Conservation (phyloP, 1,140 invertebrate species). For the Drosophila nebulosa region DNA sequence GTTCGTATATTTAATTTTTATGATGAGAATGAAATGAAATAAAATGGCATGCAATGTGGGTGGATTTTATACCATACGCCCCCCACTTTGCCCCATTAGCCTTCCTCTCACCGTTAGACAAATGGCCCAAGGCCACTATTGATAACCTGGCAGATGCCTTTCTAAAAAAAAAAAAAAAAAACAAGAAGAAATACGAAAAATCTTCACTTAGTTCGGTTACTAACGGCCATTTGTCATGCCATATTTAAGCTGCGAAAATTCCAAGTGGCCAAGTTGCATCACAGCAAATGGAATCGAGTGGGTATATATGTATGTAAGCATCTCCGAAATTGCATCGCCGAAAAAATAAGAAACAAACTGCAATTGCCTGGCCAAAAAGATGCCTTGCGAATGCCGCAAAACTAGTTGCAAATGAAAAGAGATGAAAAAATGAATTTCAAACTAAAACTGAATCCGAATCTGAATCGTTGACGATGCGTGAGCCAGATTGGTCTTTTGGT, state of each 20-base stretch:
- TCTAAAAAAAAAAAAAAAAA: conserved; percentile 49
- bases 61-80: neutral
- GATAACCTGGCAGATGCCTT: conserved; percentile 47
- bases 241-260: neutral
- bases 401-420: conserved; percentile 26
- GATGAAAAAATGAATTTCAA: neutral
- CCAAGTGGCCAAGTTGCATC: conserved; percentile 39
- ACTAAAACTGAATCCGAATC: neutral
- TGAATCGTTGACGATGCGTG: conserved; percentile 38
- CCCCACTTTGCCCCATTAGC: conserved; percentile 18
- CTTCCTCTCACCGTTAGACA: neutral
- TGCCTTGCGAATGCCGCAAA: conserved; percentile 1
- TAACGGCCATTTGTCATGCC: conserved; percentile 68
- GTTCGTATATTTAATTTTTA: no score
- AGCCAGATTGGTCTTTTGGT: conserved; percentile 38
- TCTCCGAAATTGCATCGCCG: conserved; percentile 1
- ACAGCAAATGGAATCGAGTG: conserved; percentile 15
- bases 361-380: conserved; percentile 7
- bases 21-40: no score
- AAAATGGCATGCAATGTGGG: no score
- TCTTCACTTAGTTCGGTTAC: conserved; percentile 24
- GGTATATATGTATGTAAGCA: neutral
- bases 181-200: conserved; percentile 14
- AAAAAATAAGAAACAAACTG: no score
- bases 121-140: conserved; percentile 29